A percentile compares a stretch with the other conserved stretches of the same genome.
Evolutionary conservation across 2,888 invertebrate genomes (phyloP).

Genomic region (Ophion costatus): DNA sequence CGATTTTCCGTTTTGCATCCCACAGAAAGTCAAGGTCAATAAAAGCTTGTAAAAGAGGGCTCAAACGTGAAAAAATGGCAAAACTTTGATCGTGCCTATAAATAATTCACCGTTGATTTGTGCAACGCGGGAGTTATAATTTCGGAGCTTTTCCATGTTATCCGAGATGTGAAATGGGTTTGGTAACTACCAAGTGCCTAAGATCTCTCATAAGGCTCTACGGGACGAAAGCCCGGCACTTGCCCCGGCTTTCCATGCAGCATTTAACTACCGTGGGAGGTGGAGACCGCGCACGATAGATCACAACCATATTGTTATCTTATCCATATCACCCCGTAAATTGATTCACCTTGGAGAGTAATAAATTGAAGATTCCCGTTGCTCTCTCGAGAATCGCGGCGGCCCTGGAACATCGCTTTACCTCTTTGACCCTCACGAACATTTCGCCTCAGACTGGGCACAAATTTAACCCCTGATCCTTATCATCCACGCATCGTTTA

Average conservation of each 20-base stretch:
- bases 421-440: slow-evolving; percentile 25
- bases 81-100: neutral
- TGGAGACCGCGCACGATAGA: slow-evolving; percentile 39
- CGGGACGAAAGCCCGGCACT: slow-evolving; percentile 21
- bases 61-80: neutral
- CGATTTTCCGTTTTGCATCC: too few relatives aligned
- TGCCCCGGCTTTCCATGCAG: slow-evolving; percentile 28
- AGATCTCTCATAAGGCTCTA: slow-evolving; percentile 32
- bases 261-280: slow-evolving; percentile 35
- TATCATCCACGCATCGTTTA: slow-evolving; percentile 8
- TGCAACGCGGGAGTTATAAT: neutral
- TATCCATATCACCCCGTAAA: slow-evolving; percentile 57
- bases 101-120: neutral
- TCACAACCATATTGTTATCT: slow-evolving; percentile 57
- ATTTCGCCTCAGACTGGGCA: slow-evolving; percentile 11
- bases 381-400: slow-evolving; percentile 14
- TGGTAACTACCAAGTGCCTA: slow-evolving; percentile 15
- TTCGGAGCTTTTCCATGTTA: slow-evolving; percentile 6
- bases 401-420: slow-evolving; percentile 31
- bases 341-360: slow-evolving; percentile 58
- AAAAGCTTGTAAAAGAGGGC: neutral
- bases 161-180: slow-evolving; percentile 12
- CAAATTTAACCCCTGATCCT: slow-evolving; percentile 25
- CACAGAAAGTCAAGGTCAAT: too few relatives aligned
- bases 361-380: slow-evolving; percentile 53